Percentiles rank a stretch among this genome's conserved stretches.
Conservation (phyloP, 2,888 invertebrate genomes). For the Phalangium opilio region DNA sequence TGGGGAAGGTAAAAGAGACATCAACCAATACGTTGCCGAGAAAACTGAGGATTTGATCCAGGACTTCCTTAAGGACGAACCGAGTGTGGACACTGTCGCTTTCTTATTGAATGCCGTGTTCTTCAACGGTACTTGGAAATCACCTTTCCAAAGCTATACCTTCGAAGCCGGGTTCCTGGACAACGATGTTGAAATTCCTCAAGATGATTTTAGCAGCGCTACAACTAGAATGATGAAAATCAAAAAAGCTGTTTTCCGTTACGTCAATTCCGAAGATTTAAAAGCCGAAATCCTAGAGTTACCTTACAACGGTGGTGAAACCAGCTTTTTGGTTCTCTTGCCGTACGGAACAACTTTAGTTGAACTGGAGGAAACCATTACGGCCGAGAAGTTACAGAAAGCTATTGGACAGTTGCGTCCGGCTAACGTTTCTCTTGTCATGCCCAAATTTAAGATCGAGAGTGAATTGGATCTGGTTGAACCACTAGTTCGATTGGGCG, state of each 20-base stretch:
- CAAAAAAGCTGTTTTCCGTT: too few relatives aligned
- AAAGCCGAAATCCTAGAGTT: neutral
- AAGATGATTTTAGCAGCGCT: too few relatives aligned
- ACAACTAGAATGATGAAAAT: too few relatives aligned
- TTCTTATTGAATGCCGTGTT: constrained; percentile 3
- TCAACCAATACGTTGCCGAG: constrained; percentile 2
- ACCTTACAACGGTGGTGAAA: neutral
- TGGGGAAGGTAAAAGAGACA: neutral
- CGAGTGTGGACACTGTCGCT: neutral
- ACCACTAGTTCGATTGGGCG: neutral
- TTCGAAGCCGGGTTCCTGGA: too few relatives aligned
- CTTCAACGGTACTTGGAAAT: constrained; percentile 4
- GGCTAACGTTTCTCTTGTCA: neutral
- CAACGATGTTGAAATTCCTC: too few relatives aligned
- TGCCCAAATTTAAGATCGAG: neutral
- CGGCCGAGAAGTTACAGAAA: neutral
- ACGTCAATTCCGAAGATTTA: neutral
- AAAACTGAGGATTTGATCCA: constrained; percentile 3
- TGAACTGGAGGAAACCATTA: neutral
- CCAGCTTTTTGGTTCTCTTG: constrained; percentile 4
- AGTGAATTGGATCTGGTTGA: neutral
- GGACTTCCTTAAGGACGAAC: neutral
- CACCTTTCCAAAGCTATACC: too few relatives aligned
- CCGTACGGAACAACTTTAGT: neutral
- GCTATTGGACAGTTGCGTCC: neutral